Percentiles rank a stretch among this genome's conserved stretches.
Evolutionary conservation across 2,888 invertebrate species (phyloP).

Genomic region (Macrosiphum euphorbiae): DNA sequence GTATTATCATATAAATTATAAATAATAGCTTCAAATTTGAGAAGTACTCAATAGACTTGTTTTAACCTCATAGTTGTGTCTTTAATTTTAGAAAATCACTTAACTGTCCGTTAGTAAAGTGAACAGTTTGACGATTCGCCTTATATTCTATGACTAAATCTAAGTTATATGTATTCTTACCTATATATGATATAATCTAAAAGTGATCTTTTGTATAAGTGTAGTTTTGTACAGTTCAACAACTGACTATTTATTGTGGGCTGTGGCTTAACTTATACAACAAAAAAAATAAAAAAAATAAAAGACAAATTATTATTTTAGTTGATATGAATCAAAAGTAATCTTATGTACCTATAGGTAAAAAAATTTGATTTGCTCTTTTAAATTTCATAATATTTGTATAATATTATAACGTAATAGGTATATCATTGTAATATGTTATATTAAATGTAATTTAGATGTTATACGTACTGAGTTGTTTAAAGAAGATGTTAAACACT

Average conservation of each 20-base stretch:
- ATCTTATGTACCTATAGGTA: background rate
- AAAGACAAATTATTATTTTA: background rate
- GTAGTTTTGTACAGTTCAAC: background rate
- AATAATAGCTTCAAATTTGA: background rate
- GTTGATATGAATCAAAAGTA: background rate
- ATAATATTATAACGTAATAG: background rate
- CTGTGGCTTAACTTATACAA: background rate
- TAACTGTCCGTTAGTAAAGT: background rate
- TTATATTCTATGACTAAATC: background rate
- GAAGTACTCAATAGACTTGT: background rate
- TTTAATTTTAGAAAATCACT: constrained; percentile 11
- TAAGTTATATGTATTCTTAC: background rate
- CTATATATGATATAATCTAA: background rate
- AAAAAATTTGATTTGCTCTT: background rate
- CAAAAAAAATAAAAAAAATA: background rate
- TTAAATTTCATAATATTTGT: background rate
- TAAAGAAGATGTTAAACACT: background rate
- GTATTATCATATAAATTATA: background rate
- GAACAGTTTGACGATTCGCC: background rate
- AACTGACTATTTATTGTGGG: background rate
- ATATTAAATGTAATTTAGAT: background rate
- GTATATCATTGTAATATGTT: background rate
- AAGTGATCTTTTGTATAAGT: background rate
- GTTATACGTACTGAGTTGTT: background rate
- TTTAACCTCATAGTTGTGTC: background rate